Evolutionary conservation across 1,140 invertebrate genomes (phyloP).

Genomic region (Drosophila santomea): DNA sequence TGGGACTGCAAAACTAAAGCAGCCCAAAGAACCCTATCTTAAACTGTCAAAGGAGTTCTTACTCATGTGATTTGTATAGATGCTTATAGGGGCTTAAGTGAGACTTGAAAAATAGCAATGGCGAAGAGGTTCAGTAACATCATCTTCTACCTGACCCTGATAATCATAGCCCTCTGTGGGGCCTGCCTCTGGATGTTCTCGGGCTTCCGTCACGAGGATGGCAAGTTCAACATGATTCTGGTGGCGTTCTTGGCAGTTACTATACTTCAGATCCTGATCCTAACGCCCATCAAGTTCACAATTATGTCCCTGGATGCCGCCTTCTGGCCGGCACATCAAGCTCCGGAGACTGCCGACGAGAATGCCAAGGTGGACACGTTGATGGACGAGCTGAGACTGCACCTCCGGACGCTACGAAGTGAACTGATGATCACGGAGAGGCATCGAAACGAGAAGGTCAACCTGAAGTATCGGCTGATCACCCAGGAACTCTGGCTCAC

Average conservation of each 20-base stretch:
- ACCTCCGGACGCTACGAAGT: slow-evolving; percentile 21
- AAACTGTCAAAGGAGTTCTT: neutral
- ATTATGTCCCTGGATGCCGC: slow-evolving; percentile 36
- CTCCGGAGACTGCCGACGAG: neutral
- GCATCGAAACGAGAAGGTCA: slow-evolving; percentile 62
- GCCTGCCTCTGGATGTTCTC: slow-evolving; percentile 13
- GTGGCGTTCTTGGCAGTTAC: slow-evolving; percentile 16
- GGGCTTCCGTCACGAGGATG: slow-evolving; percentile 39
- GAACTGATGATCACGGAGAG: slow-evolving; percentile 42
- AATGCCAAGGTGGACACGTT: slow-evolving; percentile 15
- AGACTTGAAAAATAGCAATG: neutral
- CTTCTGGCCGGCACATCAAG: slow-evolving; percentile 27
- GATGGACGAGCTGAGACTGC: slow-evolving; percentile 35
- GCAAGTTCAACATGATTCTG: slow-evolving; percentile 34
- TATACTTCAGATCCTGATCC: slow-evolving; percentile 21
- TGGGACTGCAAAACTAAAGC: neutral
- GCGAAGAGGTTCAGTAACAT: neutral
- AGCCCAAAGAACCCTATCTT: neutral
- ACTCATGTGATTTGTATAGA: too few relatives aligned
- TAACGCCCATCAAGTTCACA: slow-evolving; percentile 39
- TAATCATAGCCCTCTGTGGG: slow-evolving; percentile 1
- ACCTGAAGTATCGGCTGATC: slow-evolving; percentile 56
- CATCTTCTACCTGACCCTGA: slow-evolving; percentile 11
- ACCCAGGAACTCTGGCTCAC: slow-evolving; percentile 54
- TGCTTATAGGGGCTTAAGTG: slow-evolving; percentile 3